Evolutionary conservation across 2,113 vertebrate species (phyloP).

Genomic region (Antechinus flavipes): DNA sequence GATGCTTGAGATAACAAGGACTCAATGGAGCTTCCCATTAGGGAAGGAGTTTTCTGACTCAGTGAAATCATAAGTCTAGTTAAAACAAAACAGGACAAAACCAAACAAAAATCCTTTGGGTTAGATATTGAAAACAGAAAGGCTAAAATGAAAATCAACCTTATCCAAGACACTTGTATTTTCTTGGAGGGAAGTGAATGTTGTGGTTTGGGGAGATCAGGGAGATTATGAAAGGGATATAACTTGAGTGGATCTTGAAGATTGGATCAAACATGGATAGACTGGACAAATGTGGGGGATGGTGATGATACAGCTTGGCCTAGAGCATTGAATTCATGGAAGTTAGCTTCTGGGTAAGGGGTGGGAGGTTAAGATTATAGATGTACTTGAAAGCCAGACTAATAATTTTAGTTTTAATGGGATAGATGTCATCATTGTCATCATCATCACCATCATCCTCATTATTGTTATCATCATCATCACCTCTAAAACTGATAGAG

Average conservation of each 20-base stretch:
- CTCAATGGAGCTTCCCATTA: no score
- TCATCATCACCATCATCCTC: no score
- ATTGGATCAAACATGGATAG: not conserved
- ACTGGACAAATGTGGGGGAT: not conserved
- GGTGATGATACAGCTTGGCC: not conserved
- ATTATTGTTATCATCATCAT: no score
- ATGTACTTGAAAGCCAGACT: not conserved
- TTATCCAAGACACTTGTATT: no score
- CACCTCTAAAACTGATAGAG: not conserved
- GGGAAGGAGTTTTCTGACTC: no score
- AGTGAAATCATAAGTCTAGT: no score
- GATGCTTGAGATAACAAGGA: no score
- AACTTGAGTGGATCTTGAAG: not conserved
- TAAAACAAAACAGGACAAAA: no score
- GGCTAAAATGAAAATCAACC: no score
- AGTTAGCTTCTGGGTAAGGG: not conserved
- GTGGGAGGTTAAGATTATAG: not conserved
- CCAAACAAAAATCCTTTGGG: no score
- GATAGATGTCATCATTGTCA: not conserved
- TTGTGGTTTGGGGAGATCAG: not conserved
- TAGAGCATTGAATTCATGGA: not conserved
- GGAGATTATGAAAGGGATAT: not conserved
- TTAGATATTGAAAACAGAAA: no score
- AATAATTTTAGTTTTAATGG: not conserved
- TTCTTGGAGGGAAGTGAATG: not conserved